Base-by-base conservation (phyloP, 2,113 vertebrate genomes). In the Sorex fumeus region DNA sequence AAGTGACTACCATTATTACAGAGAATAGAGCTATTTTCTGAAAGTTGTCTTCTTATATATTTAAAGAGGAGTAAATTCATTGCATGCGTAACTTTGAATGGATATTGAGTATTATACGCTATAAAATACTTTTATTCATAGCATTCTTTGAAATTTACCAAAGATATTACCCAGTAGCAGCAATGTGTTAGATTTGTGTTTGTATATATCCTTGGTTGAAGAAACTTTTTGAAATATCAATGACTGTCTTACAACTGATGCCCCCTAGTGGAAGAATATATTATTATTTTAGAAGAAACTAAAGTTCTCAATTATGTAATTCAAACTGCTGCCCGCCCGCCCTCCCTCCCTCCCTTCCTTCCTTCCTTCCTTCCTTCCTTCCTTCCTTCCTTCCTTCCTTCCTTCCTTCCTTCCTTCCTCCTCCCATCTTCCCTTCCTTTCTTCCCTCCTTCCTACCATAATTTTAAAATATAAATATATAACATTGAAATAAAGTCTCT, bases 201-300 rank as follows among this genome's bases (percentile, higher is more conserved):
- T 88, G 40, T 95, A 88, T 80, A 57, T 71, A 64, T 60, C 27
- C 30, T 36, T 43, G 43, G 23, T 6, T 81, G 53, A 91, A 53
- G 50, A 77, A 86, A 50, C 32, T 79, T 15, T 71, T 90, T 84
- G 23, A 45, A 45, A 27, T 12, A 86, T 93, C 92, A 81, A 69
- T 75, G 92, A 72, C 30, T 79, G 74, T 96, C 92, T 97, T 97
- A 94, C 83, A 87, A 92, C 93, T 84, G 45, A 97, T 97, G 98
- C 98, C 98, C 97, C 97, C 98, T 98, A 94, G 94, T 97, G 98
- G 98, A 97, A 94, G 91, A 86, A 85, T 79, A 94, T 45, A 27
- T 88, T 90, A 94, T 72, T 70, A 87, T 19, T 90, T 83, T 66
- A 87, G 53, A 92, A 91, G 62, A 32, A 77, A 71, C 36, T 66